These are phyloP conservation scores for Frankliniella fusca DNA, from an alignment of 2,888 invertebrate species.

Conservation along the genomic window DNA sequence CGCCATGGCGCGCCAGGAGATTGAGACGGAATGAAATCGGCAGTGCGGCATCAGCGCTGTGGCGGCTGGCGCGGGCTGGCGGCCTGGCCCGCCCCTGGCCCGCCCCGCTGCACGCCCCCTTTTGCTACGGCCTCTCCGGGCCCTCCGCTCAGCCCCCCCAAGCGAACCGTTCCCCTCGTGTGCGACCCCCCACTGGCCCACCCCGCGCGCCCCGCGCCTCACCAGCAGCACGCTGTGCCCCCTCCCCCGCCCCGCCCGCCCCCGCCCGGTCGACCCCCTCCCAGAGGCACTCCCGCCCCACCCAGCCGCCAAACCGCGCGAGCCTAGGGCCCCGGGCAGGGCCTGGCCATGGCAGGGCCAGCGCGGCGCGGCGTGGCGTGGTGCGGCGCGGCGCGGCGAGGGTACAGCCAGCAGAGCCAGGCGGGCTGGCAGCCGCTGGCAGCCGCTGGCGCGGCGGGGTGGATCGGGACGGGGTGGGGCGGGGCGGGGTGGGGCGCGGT, in stretches of 20 bases:
- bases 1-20: too few relatives aligned
- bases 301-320: slow-evolving; percentile 11
- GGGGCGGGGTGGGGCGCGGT: not conserved
- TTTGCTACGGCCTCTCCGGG: not conserved
- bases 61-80: too few relatives aligned
- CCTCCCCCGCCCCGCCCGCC: not conserved
- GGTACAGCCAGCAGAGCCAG: not conserved
- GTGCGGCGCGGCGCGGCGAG: not conserved
- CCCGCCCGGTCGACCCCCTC: not conserved
- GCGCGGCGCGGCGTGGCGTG: not conserved
- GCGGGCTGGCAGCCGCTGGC: not conserved
- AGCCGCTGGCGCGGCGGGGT: not conserved
- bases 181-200: not conserved
- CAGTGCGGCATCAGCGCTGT: too few relatives aligned
- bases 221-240: too few relatives aligned
- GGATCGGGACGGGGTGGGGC: not conserved
- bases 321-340: not conserved
- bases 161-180: not conserved
- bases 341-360: not conserved
- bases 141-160: not conserved
- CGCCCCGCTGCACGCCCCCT: not conserved
- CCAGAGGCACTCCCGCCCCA: not conserved
- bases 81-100: not conserved
- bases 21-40: too few relatives aligned
- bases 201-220: not conserved